Base-by-base conservation (phyloP, 2,888 invertebrate genomes). In the Drosophila meridiana region DNA sequence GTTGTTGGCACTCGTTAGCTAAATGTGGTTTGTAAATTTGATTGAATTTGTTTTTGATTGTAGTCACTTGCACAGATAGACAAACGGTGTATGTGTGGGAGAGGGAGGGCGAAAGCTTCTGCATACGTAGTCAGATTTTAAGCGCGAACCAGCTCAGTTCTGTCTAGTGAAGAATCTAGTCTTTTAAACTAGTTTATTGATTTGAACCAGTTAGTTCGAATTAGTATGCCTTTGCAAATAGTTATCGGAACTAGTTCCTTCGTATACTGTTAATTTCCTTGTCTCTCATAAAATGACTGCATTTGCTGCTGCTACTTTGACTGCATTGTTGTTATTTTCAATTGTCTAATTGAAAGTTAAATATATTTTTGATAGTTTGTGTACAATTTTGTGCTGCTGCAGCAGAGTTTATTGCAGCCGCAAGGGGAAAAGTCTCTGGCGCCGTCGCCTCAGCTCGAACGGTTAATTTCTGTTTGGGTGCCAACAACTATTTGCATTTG, bases 261-360 rank as follows among this genome's bases (percentile, higher is more conserved):
- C 7, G 8, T 8, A 48, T 14, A 13, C 6, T 20, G 20, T 20
- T 20, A 20, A 20, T 20, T 20, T 20, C 20, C 20, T 20, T 20
- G 20, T 20, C 20, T 20, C 6, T 26, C 26, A 32, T 14, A 30
- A 30, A 48, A 48, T 30, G 48, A 14, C 48, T 7, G 48, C 48
- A 30, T 30, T 48, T 14, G 0, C 3, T 14, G 45, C 45, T 26
- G 28, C 43, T 50, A 2, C 38, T 48, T 30, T 20, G 8, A 11
- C 26, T 63, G 38, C 45, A 43, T 40, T 55, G 36, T 62, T 58
- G 48, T 68, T 70, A 34, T 63, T 58, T 58, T 67, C 72, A 90
- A 88, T 89, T 90, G 81, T 86, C 89, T 87, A 88, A 87, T 90
- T 87, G 87, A 77, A 86, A 83, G 87, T 86, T 90, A 88, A 88